Base-by-base conservation (phyloP, 2,797 vertebrate species). In the Xenentodon cancila region DNA sequence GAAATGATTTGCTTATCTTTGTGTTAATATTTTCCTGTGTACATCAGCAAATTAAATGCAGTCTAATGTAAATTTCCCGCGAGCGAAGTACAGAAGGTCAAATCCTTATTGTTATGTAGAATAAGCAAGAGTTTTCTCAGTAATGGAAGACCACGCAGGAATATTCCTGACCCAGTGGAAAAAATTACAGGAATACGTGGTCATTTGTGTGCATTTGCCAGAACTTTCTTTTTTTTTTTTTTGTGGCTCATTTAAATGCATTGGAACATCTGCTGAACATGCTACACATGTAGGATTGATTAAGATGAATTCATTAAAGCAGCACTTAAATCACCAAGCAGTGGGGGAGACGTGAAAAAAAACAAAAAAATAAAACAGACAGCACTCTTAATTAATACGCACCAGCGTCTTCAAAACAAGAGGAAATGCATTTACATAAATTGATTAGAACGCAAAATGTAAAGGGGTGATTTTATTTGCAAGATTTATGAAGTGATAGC, bases 1-100 rank as follows among this genome's bases (percentile, higher is more conserved):
- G 61, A 72, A 86, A 83, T 79, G 61, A 75, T 81, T 88, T 79
- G 80, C 81, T 90, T 86, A 85, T 88, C 85, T 90, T 75, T 68
- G 76, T 88, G 68, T 82, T 87, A 71, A 82, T 88, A 78, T 82
- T 81, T 81, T 84, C 69, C 62, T 62, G 73, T 74, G 60, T 77
- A 77, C 77, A 70, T 84, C 79, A 84, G 86, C 71, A 61, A 71
- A 81, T 87, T 83, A 78, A 59, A 52, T 55, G 60, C 68, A 86
- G 87, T 88, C 67, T 73, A 43, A 92, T 89, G 83, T 79, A 86
- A 85, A 91, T 89, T 61, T 20, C 18, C 50, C 46, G 47, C 60
- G 72, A 70, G 64, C 52, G 65, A 69, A 73, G 62, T 45, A 59
- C 63, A 65, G 40, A 73, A 79, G 87, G 85, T 90, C 83, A 83